Evolutionary conservation across 2,113 vertebrate genomes (phyloP).

Genomic region (Piprites chloris): DNA sequence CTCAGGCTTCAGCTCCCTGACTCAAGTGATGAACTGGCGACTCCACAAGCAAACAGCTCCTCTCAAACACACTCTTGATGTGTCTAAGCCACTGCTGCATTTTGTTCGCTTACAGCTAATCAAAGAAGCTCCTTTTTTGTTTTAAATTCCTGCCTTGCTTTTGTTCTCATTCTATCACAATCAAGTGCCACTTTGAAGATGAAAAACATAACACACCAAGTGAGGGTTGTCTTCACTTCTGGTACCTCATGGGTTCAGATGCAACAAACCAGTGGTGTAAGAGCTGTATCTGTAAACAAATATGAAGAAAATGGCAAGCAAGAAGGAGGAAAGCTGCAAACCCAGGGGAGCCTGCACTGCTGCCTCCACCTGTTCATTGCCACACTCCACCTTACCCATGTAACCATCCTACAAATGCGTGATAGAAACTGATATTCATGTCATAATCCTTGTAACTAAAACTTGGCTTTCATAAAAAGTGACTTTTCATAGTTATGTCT

Average conservation of each 20-base stretch:
- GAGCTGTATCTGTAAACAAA: background rate
- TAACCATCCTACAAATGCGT: background rate
- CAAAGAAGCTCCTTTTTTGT: background rate
- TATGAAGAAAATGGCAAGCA: accelerated
- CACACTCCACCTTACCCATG: background rate
- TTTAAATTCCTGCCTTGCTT: background rate
- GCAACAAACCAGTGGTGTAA: background rate
- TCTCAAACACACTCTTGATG: background rate
- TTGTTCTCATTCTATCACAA: background rate
- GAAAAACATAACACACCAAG: background rate
- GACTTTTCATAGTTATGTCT: background rate
- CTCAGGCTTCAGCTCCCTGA: background rate
- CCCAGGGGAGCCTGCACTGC: background rate
- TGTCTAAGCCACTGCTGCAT: background rate
- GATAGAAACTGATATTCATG: background rate
- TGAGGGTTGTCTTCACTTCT: background rate
- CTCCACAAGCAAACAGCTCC: background rate
- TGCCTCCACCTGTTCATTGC: background rate
- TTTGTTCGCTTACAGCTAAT: conserved; percentile 5
- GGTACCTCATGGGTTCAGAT: background rate
- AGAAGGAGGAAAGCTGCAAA: background rate
- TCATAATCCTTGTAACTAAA: background rate
- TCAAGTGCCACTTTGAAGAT: background rate
- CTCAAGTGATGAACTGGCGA: background rate
- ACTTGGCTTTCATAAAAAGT: background rate